Evolutionary conservation across 2,888 invertebrate genomes (phyloP).

Genomic region (Plebejus anna): DNA sequence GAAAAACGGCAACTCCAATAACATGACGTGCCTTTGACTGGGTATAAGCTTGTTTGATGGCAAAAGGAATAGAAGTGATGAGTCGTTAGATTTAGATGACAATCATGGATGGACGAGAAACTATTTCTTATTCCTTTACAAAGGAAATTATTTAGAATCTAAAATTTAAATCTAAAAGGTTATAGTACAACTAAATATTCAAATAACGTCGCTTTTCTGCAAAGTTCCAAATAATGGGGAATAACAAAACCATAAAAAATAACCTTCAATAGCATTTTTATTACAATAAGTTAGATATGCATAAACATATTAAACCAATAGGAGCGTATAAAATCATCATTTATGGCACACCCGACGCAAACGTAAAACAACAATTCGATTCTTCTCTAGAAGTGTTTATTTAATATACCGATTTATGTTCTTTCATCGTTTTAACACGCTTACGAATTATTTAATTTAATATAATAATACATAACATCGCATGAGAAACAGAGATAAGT

Average conservation of each 20-base stretch:
- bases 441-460: slow-evolving; percentile 19
- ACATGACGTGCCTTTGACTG: background rate
- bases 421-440: background rate
- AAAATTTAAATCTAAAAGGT: background rate
- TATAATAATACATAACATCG: slow-evolving; percentile 28
- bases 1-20: slow-evolving; percentile 14
- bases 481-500: slow-evolving; percentile 30
- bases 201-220: background rate
- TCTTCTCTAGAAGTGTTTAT: slow-evolving; percentile 10
- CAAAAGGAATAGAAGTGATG: background rate
- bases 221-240: background rate
- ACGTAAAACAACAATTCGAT: background rate
- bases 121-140: background rate
- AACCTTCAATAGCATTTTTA: slow-evolving; percentile 1
- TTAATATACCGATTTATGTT: background rate
- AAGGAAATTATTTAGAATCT: too few species aligned
- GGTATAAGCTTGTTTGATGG: background rate
- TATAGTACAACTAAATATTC: background rate
- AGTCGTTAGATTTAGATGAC: background rate
- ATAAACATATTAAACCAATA: slow-evolving; percentile 2
- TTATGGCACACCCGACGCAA: slow-evolving; percentile 12
- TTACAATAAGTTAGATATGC: slow-evolving; percentile 8
- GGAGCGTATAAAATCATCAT: slow-evolving; percentile 3
- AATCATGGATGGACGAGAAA: background rate
- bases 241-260: slow-evolving; percentile 12